Base-by-base conservation (phyloP, 1,140 invertebrate species). In the Bombus difficillimus region DNA sequence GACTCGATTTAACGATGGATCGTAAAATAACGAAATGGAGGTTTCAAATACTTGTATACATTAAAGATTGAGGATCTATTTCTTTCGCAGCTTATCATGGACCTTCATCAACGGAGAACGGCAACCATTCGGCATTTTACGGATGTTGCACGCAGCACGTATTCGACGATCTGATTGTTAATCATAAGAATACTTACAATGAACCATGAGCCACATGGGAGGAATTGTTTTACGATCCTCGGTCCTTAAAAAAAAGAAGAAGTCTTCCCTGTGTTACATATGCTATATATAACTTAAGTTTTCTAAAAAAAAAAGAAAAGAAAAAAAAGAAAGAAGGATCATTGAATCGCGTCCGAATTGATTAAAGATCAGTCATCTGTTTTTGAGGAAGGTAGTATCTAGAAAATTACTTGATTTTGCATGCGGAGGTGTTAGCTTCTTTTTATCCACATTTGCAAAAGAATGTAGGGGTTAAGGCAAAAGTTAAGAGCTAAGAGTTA, bases 151-250 rank as follows among this genome's bases (percentile, higher is more conserved):
- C 77, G 77, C 64, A 66, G 77, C 62, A 32, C 25, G 41, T 32
- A 79, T 39, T 73, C 69, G 22, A 73, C 18, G 37, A 73, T 81
- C 69, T 4, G 47, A 53, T 82, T 59, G n/a, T 64, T 37, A 25
- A 2, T 32, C 32, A 22, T 28, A 34, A 37, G 64, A 43, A 57
- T 43, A n/a, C 57, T 68, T 72, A 68, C 18, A 53, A 53, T 0
- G 47, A 22, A 22, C 5, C 18, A 53, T 18, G 47, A 22, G 18
- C 47, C 18, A 53, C 18, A 53, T 22, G 47, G 47, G 15, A 8
- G 18, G 5, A 53, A 22, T 53, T 8, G 18, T 53, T 53, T 8
- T 53, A 22, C 18, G 47, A 22, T 8, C 18, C 47, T 53, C 18
- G 18, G 47, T 53, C 22, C 47, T 25, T 22, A 39, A 57, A 32